Evolutionary conservation across 2,888 invertebrate species (phyloP).

Genomic region (Stenchaetothrips biformis): DNA sequence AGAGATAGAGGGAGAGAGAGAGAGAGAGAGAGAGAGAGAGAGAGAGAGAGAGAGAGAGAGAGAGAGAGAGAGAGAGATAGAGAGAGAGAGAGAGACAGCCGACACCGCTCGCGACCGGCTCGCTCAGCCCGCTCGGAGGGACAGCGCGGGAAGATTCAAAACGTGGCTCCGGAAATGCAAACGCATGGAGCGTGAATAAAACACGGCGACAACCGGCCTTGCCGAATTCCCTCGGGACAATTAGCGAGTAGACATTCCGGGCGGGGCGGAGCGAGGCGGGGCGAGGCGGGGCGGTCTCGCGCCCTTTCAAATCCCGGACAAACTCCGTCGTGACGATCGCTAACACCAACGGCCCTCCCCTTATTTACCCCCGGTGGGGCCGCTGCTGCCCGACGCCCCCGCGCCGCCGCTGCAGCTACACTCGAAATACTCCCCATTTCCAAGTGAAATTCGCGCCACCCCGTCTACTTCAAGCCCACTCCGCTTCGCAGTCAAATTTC

Average conservation of each 20-base stretch:
- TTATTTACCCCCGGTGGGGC: background rate
- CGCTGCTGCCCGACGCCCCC: no score
- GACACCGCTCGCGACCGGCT: background rate
- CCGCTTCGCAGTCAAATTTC: background rate
- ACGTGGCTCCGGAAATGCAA: no score
- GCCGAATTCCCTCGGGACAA: background rate
- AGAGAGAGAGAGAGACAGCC: no score
- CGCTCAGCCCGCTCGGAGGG: background rate
- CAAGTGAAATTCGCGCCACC: background rate
- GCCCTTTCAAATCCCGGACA: background rate
- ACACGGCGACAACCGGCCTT: background rate
- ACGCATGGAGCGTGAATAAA: no score
- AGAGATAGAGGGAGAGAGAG: background rate
- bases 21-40: no score
- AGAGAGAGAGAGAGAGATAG: no score
- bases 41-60: no score
- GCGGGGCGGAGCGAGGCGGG: background rate
- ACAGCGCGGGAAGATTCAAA: no score
- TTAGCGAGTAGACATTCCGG: background rate
- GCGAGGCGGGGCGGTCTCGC: background rate
- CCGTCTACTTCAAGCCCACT: background rate
- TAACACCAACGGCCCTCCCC: conserved; percentile 9
- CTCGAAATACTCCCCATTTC: conserved; percentile 3
- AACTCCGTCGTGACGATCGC: conserved; percentile 13
- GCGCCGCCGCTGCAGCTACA: background rate